phyloP scores from a whole-genome alignment of 2,113 vertebrate genomes.

The Channa argus region DNA sequence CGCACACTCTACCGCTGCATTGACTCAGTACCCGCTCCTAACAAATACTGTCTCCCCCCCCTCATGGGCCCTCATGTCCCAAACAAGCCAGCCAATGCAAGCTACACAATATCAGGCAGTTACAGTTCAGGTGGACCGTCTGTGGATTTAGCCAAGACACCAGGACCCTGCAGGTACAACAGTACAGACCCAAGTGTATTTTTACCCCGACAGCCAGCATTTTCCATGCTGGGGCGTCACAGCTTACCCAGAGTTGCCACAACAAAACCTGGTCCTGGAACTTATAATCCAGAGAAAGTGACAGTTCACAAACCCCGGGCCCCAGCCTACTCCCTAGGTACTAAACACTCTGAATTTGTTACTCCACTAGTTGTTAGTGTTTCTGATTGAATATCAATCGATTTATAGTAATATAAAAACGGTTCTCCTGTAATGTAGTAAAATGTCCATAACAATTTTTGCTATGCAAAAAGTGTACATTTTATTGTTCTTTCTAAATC shows the following conservation, averaged over 20 bases:
- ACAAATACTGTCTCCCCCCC: slow-evolving; percentile 86
- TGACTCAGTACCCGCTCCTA: slow-evolving; percentile 84
- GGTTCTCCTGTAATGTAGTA: background rate
- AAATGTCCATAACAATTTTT: background rate
- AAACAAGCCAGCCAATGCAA: slow-evolving; percentile 84
- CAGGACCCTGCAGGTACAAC: slow-evolving; percentile 87
- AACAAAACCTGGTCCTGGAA: slow-evolving; percentile 85
- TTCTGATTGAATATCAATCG: slow-evolving; percentile 59
- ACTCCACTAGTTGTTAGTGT: slow-evolving; percentile 76
- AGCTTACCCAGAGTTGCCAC: slow-evolving; percentile 45
- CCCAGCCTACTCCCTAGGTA: slow-evolving; percentile 86
- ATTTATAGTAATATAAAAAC: background rate
- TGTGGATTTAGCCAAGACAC: slow-evolving; percentile 83
- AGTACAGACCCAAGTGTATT: slow-evolving; percentile 84
- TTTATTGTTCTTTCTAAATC: slow-evolving; percentile 62
- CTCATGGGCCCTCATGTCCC: slow-evolving; percentile 84
- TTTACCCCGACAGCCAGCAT: slow-evolving; percentile 81
- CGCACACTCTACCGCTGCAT: slow-evolving; percentile 79
- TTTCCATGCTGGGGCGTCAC: slow-evolving; percentile 86
- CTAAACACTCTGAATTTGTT: slow-evolving; percentile 84
- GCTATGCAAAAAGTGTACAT: slow-evolving; percentile 19
- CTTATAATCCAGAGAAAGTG: slow-evolving; percentile 86
- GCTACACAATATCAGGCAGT: slow-evolving; percentile 81
- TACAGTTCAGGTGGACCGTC: slow-evolving; percentile 68
- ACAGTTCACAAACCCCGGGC: slow-evolving; percentile 76